Evolutionary conservation across 1,140 invertebrate genomes (phyloP), one percentile per base, ranked within the genome.

Genomic region (Streblospio benedicti): DNA sequence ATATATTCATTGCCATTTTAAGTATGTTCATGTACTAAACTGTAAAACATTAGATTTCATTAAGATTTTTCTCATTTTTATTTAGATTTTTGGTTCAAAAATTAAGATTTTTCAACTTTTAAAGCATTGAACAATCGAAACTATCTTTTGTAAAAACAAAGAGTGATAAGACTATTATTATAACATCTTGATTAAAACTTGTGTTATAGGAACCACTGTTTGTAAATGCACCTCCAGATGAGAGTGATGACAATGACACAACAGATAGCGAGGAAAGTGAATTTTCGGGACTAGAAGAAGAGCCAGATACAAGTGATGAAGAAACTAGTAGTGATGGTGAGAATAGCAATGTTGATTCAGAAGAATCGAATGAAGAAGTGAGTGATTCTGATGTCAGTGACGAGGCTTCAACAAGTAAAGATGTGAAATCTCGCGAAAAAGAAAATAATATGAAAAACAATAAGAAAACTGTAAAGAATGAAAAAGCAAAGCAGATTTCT

Each of bases 251-350:
- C 59, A 53, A 56, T 35, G 60, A 66, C 44, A 30, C 59, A 28
- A 69, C 66, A 12, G 74, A 76, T 41, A 71, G 70, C 12, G 73
- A 75, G 55, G 72, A 72, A 1, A 77, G 75, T 66, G 69, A 67
- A 1, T 77, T 76, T 62, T 77, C 75, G 9, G 75, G 68, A 16
- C 41, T 77, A 33, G 72, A 72, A 45, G 73, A 76, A 55, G 73
- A 72, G 53, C 58, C 60, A 33, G 66, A 69, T 23, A 60, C 54
- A n/a, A 50, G 45, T 38, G 9, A 9, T 38, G 35, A 38, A n/a
- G 53, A 5, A 43, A 20, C 16, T 14, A 38, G 25, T 27, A n/a
- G 28, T 27, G 38, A 52, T 28, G 61, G 59, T 57, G 61, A 63
- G 23, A 41, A 56, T 38, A 31, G n/a, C 28, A 49, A 59, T 53